phyloP scores from a whole-genome alignment of 2,113 vertebrate species.

The Chaetops frenatus region DNA sequence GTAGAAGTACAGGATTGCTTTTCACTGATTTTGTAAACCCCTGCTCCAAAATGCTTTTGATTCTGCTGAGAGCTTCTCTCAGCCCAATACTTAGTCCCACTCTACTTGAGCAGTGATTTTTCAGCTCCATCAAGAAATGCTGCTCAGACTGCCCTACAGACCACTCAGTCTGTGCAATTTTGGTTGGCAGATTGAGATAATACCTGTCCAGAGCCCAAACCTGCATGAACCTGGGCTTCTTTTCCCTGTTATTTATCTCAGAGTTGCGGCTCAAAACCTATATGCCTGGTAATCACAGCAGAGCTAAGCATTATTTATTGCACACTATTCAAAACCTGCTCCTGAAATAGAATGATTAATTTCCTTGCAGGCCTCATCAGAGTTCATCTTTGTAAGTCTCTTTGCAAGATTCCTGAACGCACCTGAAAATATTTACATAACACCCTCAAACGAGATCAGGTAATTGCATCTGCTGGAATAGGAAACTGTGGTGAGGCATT shows the following conservation, averaged over 20 bases:
- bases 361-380: background rate
- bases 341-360: background rate
- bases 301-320: background rate
- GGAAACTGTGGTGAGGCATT: background rate
- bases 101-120: background rate
- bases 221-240: background rate
- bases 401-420: background rate
- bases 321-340: background rate
- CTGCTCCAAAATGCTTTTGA: background rate
- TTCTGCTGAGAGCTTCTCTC: background rate
- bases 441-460: background rate
- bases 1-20: background rate
- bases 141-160: background rate
- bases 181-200: background rate
- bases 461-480: background rate
- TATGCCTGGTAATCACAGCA: background rate
- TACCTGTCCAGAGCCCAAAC: background rate
- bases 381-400: background rate
- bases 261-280: background rate
- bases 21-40: background rate
- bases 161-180: accelerated
- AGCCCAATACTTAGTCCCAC: accelerated
- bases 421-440: background rate
- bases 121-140: background rate
- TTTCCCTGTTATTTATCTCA: background rate